A percentile compares a stretch with the other conserved stretches of the same genome.
These are phyloP conservation scores for Phalanger gymnotis DNA, from an alignment of 2,797 vertebrate species.

Conservation along the genomic window DNA sequence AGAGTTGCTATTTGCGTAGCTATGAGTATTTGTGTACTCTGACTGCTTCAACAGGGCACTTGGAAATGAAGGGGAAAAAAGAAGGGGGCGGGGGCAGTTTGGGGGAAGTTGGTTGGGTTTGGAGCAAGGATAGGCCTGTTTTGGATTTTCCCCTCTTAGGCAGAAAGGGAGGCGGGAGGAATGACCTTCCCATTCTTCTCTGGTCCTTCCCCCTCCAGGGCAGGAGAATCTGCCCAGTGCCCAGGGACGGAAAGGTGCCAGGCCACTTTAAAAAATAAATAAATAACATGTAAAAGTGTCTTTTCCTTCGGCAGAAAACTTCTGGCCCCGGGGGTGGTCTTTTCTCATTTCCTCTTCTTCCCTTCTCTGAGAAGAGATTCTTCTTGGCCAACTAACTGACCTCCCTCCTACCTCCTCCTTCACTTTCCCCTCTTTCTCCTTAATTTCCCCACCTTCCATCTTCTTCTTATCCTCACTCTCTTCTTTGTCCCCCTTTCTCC, in stretches of 20 bases:
- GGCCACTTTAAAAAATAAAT: slow-evolving; percentile 35
- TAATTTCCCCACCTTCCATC: too few species aligned
- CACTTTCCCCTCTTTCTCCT: neutral
- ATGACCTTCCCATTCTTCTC: neutral
- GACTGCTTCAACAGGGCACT: slow-evolving; percentile 85
- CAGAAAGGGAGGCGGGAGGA: neutral
- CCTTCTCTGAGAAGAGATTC: neutral
- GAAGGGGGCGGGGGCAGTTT: slow-evolving; percentile 13
- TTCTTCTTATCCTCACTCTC: too few species aligned
- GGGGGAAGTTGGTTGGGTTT: neutral
- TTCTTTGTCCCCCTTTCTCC: neutral
- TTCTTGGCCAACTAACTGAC: neutral
- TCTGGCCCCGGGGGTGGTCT: neutral
- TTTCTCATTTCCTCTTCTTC: neutral
- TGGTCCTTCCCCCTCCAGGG: neutral
- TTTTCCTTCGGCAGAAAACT: neutral
- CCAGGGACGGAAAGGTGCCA: neutral
- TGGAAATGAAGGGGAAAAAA: slow-evolving; percentile 64
- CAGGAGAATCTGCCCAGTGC: neutral
- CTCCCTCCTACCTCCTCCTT: neutral
- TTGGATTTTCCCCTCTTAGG: neutral
- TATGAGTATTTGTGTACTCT: slow-evolving; percentile 87
- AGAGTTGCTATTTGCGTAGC: slow-evolving; percentile 94
- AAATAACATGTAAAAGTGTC: neutral
- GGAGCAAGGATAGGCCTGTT: neutral